Conservation (phyloP, 2,797 vertebrate species). For the Leptodactylus fallax region DNA sequence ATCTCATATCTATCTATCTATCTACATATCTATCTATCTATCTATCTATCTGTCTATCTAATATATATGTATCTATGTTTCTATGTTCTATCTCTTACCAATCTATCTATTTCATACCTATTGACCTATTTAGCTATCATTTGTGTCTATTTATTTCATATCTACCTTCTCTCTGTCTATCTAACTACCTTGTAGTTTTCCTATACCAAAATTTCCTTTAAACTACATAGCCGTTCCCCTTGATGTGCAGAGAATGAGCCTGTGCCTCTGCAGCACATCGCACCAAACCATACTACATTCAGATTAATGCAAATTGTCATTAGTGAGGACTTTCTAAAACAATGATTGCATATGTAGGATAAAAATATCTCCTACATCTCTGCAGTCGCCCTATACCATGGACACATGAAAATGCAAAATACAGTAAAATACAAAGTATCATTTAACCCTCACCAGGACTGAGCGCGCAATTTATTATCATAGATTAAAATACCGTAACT, state of each 20-base stretch:
- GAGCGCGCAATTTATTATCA: neutral
- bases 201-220: neutral
- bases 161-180: neutral
- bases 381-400: neutral
- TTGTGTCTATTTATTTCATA: neutral
- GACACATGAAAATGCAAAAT: conserved; percentile 2
- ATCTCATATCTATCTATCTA: neutral
- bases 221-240: neutral
- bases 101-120: neutral
- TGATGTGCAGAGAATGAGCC: neutral
- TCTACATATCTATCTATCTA: neutral
- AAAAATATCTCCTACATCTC: conserved; percentile 12
- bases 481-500: neutral
- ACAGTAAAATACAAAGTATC: neutral
- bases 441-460: conserved; percentile 3
- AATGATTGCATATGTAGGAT: conserved; percentile 8
- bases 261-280: neutral
- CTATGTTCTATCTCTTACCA: too few species aligned
- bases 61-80: neutral
- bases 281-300: neutral
- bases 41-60: too few species aligned
- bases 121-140: neutral
- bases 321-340: conserved; percentile 12
- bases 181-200: neutral
- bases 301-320: conserved; percentile 35